Conservation (phyloP, 1,140 invertebrate species). For the Teleogryllus occipitalis region DNA sequence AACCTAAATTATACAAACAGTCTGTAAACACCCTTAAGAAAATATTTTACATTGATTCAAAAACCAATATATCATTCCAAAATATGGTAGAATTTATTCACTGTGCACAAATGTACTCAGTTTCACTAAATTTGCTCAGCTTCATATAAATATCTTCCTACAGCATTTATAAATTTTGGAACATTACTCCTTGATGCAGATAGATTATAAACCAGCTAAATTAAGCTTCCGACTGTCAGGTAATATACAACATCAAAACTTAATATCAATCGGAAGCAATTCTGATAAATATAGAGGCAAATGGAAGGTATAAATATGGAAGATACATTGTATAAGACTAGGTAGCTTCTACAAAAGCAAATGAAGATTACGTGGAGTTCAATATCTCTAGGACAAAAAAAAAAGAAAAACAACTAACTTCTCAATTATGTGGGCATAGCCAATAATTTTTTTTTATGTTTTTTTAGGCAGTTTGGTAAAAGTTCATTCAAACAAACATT, state of each 20-base stretch:
- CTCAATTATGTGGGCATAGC: no score
- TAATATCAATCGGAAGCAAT: background rate
- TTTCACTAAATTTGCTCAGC: background rate
- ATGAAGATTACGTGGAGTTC: no score
- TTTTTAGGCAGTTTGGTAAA: no score
- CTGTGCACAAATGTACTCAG: background rate
- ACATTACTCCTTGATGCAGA: background rate
- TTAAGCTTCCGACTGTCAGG: background rate
- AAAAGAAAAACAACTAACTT: no score
- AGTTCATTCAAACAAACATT: no score
- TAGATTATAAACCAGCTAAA: background rate
- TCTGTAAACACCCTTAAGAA: background rate
- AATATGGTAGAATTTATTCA: background rate
- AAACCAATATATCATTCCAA: background rate
- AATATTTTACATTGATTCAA: slow-evolving; percentile 6
- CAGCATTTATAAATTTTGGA: background rate
- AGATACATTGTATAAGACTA: background rate
- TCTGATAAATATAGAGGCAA: background rate
- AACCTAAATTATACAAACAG: slow-evolving; percentile 2
- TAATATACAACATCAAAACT: background rate
- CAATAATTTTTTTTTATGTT: no score
- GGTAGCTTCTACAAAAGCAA: no score
- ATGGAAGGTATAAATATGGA: background rate
- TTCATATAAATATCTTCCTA: background rate
- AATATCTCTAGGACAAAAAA: no score